Base-by-base conservation (phyloP, 1,140 invertebrate species). In the Kradibia gibbosae region DNA sequence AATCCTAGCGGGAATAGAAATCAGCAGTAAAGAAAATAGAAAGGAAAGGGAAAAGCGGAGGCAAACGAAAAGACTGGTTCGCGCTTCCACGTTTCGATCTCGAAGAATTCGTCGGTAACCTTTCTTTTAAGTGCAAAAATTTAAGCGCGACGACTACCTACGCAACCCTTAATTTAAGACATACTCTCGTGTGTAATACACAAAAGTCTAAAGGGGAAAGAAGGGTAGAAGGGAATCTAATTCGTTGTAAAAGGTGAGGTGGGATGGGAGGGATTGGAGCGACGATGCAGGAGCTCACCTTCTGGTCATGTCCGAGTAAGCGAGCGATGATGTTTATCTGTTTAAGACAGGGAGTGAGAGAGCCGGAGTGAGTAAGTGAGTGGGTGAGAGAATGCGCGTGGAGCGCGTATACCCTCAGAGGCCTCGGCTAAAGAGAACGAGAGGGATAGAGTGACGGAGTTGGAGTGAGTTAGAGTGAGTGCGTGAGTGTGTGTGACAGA, bases 291-390 rank as follows among this genome's bases (percentile, higher is more conserved):
- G 67, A 71, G 39, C 39, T 71, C 67, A 45, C 0, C 34, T 67
- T 67, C 36, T 71, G 8, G 36, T 22, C n/a, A 45, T 45, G 67
- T 48, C 42, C 42, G 57, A 62, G 57, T 45, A 62, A 25, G 25
- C 36, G n/a, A 39, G 22, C 55, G 74, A 62, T 76, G 74, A 65
- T 76, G n/a, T 76, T 65, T 76, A 76, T 76, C 74, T 31, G 11
- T 17, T 53, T 53, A 53, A 39, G 36, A 70, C 3, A 28, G 25
- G 34, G 25, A 65, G 13, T 10, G 15, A 28, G 8, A 31, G 42
- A 2, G 45, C 25, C 1, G 2, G 17, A 4, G 36, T 5, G 13
- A 4, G 11, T 10, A 1, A 7, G 50, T 8, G 42, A 77, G 60
- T 20, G 13, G 39, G 60, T 50, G 75, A 42, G 42, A 39, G 50